Evolutionary conservation across 2,888 invertebrate species (phyloP).

Genomic region (Idaea dimidiata): DNA sequence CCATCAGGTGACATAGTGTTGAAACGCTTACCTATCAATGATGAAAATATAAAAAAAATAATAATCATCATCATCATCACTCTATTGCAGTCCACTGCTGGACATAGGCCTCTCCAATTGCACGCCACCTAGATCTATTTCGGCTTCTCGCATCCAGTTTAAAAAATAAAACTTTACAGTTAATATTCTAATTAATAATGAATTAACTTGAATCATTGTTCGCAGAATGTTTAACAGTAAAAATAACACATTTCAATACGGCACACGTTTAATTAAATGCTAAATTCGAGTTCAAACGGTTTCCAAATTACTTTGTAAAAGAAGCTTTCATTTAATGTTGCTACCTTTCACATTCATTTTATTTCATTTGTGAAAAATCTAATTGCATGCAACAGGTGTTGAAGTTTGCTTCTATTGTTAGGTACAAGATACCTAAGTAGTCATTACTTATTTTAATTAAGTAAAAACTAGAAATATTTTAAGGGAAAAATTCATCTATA

Average conservation of each 20-base stretch:
- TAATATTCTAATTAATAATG: background rate
- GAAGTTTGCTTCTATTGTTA: background rate
- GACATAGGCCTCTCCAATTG: no score
- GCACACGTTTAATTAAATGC: constrained; percentile 1
- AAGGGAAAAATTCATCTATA: no score
- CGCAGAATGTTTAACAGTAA: background rate
- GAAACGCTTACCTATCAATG: no score
- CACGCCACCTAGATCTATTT: no score
- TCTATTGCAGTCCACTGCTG: no score
- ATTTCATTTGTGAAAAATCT: background rate
- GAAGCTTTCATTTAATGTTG: background rate
- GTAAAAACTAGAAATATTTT: no score
- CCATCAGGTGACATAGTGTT: no score
- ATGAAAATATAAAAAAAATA: no score
- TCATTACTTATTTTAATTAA: background rate
- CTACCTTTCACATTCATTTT: background rate
- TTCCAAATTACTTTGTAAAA: background rate
- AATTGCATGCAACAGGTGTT: background rate
- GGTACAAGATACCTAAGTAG: no score
- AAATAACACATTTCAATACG: background rate
- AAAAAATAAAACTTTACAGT: background rate
- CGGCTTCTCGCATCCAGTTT: no score
- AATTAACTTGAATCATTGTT: background rate
- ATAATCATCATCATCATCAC: no score
- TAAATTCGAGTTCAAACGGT: background rate